These are phyloP conservation scores for Macrophya alboannulata DNA, from an alignment of 2,888 invertebrate species.

Conservation along the genomic window DNA sequence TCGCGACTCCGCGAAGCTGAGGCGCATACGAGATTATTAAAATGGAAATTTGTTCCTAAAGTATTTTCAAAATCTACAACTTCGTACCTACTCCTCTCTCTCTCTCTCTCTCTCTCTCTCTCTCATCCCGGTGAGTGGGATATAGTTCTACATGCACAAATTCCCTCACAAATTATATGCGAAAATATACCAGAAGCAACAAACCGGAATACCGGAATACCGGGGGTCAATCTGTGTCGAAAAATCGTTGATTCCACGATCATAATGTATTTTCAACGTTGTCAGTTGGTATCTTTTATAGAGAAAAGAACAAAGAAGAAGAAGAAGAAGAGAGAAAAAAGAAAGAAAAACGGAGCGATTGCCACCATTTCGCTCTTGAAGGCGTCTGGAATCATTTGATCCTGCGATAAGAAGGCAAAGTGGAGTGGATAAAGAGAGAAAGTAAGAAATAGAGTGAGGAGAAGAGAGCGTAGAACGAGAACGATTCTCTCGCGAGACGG, in stretches of 20 bases:
- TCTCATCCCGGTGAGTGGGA: constrained; percentile 54
- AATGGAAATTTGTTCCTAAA: constrained; percentile 49
- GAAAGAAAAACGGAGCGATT: constrained; percentile 61
- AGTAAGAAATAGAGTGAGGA: not conserved
- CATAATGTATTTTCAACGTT: not conserved
- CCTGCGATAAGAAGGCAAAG: constrained; percentile 69
- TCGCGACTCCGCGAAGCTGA: constrained; percentile 22
- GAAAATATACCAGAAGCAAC: not conserved
- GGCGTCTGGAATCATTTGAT: constrained; percentile 71
- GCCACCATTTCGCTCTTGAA: constrained; percentile 68
- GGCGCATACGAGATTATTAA: constrained; percentile 47
- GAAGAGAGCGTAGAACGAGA: not conserved
- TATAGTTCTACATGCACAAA: not conserved
- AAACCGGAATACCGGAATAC: not conserved
- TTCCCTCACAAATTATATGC: not conserved
- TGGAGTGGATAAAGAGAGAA: constrained; percentile 33
- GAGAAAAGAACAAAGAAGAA: no score
- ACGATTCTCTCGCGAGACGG: constrained; percentile 50
- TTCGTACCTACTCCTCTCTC: constrained; percentile 67
- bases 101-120: constrained; percentile 59
- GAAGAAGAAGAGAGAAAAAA: not conserved
- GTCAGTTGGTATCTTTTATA: not conserved
- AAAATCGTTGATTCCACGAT: not conserved
- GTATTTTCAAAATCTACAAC: constrained; percentile 70
- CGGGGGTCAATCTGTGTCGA: not conserved